A percentile compares a stretch with the other conserved stretches of the same genome.
Evolutionary conservation across 1,140 invertebrate genomes (phyloP).

Genomic region (Lithobius niger): DNA sequence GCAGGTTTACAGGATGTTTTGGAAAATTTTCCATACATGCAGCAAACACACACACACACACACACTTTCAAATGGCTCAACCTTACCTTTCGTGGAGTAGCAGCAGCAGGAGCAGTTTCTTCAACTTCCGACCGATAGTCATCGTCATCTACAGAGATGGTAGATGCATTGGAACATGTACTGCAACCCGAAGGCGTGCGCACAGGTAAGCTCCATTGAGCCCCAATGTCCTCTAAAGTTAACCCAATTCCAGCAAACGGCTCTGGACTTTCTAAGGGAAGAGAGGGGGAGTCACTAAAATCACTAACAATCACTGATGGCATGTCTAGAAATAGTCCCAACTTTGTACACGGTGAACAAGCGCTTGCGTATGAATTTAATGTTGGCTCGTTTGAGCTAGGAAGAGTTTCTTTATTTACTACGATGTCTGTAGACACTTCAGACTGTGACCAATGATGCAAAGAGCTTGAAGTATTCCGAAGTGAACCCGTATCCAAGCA

Average conservation of each 20-base stretch:
- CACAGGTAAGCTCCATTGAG: background rate
- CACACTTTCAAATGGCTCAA: too few species aligned
- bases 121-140: too few species aligned
- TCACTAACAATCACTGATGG: background rate
- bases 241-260: background rate
- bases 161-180: constrained; percentile 1
- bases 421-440: background rate
- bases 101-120: too few species aligned
- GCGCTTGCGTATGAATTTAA: background rate
- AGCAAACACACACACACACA: too few species aligned
- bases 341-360: too few species aligned
- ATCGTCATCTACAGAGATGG: background rate
- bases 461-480: background rate
- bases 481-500: too few species aligned
- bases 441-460: background rate
- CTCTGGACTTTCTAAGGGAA: background rate
- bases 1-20: too few species aligned
- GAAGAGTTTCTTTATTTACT: background rate
- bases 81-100: too few species aligned
- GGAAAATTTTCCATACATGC: too few species aligned
- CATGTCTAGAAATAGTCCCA: too few species aligned
- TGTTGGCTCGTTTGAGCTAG: background rate
- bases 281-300: background rate
- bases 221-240: background rate
- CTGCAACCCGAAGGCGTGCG: background rate